Evolutionary conservation across 1,140 invertebrate genomes (phyloP), one percentile per base, ranked within the genome.

Genomic region (Periplaneta americana): DNA sequence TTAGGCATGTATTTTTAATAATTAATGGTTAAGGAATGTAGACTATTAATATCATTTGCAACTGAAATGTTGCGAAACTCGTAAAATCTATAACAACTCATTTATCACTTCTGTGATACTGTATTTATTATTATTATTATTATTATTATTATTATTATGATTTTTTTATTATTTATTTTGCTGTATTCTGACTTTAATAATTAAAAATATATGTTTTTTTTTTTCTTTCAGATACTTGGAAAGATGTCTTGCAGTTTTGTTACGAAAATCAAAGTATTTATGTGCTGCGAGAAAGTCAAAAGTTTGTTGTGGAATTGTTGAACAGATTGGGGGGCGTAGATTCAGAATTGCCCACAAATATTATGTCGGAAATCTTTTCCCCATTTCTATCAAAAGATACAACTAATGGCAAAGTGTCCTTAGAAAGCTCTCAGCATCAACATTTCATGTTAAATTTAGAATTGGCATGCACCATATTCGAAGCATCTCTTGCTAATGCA

Each of bases 221-320:
- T 74, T 75, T 39, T 13, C 28, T 75, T 81, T 28, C 36, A 81
- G 81, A 28, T 15, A n/a, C 31, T 13, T 81, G 81, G 81, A 57
- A 81, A 10, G 32, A 57, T 57, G 81, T 81, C 10, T 33, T 81
- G 34, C 22, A 66, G 17, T 37, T 36, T 5, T 81, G 35, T 34
- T 31, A 57, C 37, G 81, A 81, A 75, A 75, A 32, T 37, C 77
- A 48, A 34, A 77, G 81, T 66, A n/a, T 81, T 13, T 78, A 81
- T 31, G 75, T 81, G 10, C 10, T 31, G 15, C 18, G 81, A 34
- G 81, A 81, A 66, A n/a, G 75, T 57, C 75, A 74, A 31, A 77
- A 78, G 31, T 81, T 81, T 37, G 32, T 81, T 32, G 31, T 36
- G 9, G 32, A 32, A 13, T 35, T 78, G 28, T 22, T 81, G 17